Conservation (phyloP, 2,113 vertebrate genomes). For the Bungarus multicinctus region DNA sequence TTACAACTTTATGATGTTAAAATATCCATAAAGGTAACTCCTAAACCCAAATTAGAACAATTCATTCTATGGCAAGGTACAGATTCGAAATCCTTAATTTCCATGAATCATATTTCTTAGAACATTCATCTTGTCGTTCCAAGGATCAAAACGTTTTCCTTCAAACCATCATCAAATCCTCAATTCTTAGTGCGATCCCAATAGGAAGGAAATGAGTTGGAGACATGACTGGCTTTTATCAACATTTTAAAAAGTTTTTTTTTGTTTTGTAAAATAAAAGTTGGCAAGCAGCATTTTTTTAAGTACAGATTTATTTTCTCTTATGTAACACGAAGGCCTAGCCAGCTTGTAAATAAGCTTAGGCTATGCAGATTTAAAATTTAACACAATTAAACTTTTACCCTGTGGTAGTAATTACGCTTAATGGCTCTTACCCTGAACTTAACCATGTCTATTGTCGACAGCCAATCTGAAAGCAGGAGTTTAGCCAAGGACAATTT, state of each 20-base stretch:
- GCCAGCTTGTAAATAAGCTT: conserved; percentile 64
- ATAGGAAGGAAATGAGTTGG: conserved; percentile 32
- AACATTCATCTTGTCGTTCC: conserved; percentile 30
- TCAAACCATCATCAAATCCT: conserved; percentile 41
- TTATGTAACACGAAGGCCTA: conserved; percentile 37
- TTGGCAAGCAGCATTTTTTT: conserved; percentile 56
- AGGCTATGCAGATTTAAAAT: conserved; percentile 56
- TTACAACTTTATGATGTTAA: background rate
- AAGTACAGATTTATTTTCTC: conserved; percentile 54
- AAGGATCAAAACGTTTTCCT: conserved; percentile 10
- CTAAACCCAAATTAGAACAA: background rate
- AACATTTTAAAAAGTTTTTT: conserved; percentile 30
- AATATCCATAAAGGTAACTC: background rate
- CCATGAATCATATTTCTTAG: conserved; percentile 20
- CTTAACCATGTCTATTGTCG: conserved; percentile 64
- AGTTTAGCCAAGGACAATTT: conserved; percentile 74
- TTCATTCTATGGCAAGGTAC: background rate
- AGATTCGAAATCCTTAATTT: conserved; percentile 11
- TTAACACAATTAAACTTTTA: conserved; percentile 67
- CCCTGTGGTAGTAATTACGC: conserved; percentile 72
- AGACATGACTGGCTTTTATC: conserved; percentile 38
- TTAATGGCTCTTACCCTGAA: conserved; percentile 66
- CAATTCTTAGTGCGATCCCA: conserved; percentile 23
- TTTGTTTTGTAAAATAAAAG: conserved; percentile 46
- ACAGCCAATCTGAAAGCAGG: conserved; percentile 70